phyloP scores from a whole-genome alignment of 2,797 vertebrate species.

The Arnoldichthys spilopterus region DNA sequence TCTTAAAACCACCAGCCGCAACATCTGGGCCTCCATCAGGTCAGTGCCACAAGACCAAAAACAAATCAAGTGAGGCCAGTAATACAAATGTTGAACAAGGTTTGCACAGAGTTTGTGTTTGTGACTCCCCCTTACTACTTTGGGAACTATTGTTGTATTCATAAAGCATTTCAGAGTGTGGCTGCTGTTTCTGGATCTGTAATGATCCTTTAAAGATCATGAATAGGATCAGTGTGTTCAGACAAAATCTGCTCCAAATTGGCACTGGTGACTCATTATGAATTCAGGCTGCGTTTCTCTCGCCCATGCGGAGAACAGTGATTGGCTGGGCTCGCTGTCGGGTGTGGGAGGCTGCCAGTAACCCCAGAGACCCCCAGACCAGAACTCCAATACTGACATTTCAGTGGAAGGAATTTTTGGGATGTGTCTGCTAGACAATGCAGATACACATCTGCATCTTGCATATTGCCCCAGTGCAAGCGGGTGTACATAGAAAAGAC shows the following conservation, averaged over 20 bases:
- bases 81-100: background rate
- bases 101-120: background rate
- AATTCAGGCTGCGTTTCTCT: constrained; percentile 46
- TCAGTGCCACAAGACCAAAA: background rate
- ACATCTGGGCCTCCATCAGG: background rate
- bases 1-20: background rate
- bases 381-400: constrained; percentile 42
- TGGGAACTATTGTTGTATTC: background rate
- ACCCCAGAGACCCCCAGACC: constrained; percentile 38
- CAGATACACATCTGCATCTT: constrained; percentile 56
- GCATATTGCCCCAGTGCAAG: constrained; percentile 43
- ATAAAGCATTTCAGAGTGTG: background rate
- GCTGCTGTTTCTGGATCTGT: background rate
- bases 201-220: constrained; percentile 31
- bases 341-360: constrained; percentile 40
- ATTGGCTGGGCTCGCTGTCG: constrained; percentile 45
- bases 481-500: constrained; percentile 51
- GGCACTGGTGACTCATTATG: constrained; percentile 30
- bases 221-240: constrained; percentile 28
- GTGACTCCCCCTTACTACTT: background rate
- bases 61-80: background rate
- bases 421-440: constrained; percentile 62
- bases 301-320: constrained; percentile 46
- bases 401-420: constrained; percentile 61
- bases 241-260: constrained; percentile 27